Base-by-base conservation (phyloP, 2,888 invertebrate species). In the Yponomeuta malinellus region DNA sequence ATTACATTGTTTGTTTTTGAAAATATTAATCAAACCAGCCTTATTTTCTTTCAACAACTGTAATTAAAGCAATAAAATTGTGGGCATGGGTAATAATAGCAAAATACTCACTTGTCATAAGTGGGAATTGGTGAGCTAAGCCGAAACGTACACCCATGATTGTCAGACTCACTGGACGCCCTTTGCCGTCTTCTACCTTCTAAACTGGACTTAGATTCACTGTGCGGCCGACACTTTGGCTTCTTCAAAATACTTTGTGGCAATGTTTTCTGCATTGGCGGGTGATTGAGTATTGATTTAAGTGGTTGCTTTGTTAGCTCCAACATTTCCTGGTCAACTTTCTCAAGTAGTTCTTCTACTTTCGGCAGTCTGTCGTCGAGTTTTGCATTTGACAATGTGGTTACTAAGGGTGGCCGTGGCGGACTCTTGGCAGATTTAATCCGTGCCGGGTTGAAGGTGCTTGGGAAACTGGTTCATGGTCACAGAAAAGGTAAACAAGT, bases 161-260 rank as follows among this genome's bases (percentile, higher is more conserved):
- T 89, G 75, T 93, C 93, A 71, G 93, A 92, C 84, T 93, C 93
- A 81, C 93, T 93, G 0, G 89, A 80, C 2, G 93, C 92, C 70
- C 93, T 78, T 72, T 91, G 92, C 76, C 93, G 81, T 77, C 93
- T 81, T 4, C 92, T 84, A 8, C 90, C 89, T 76, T 92, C 92
- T 59, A 80, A 48, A 70, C 71, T 78, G 31, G 73, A 72, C 76
- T 85, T 89, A 5, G 80, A 72, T 9, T 90, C 91, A 65, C 83
- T 84, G 73, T 86, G 83, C 6, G 76, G 73, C 74, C 81, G 86
- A 72, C 75, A 82, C 76, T 90, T 92, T 15, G 92, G 89, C 77
- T 92, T 92, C 72, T 92, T 92, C 37, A 92, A 78, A 75, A 92
- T 92, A 48, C 91, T 83, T 69, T 83, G 89, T 6, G 88, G 87